Conservation (phyloP, 2,113 vertebrate genomes). For the Shinisaurus crocodilurus region DNA sequence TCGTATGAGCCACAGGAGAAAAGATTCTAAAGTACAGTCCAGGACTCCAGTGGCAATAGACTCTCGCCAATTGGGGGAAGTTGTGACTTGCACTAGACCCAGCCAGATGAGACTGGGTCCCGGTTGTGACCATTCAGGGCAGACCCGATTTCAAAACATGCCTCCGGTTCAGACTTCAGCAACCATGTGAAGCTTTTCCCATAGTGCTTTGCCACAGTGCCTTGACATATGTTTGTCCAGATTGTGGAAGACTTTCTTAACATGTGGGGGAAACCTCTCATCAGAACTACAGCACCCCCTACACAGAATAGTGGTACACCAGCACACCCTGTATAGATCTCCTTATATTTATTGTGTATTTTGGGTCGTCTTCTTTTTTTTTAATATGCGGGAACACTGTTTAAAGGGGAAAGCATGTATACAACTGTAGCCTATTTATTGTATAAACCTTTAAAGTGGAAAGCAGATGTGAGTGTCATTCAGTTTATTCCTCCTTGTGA, state of each 20-base stretch:
- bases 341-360: constrained; percentile 17
- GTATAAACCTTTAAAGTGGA: constrained; percentile 9
- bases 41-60: not conserved
- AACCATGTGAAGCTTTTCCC: not conserved
- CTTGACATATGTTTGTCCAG: not conserved
- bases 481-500: not conserved
- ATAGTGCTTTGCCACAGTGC: not conserved
- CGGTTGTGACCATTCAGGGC: not conserved
- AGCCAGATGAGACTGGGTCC: not conserved
- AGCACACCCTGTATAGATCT: not conserved
- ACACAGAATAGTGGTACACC: not conserved
- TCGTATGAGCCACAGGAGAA: not conserved
- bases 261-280: too few species aligned
- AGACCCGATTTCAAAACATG: not conserved
- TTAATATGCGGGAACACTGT: constrained; percentile 9
- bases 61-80: not conserved
- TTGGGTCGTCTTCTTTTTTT: not conserved
- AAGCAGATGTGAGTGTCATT: not conserved
- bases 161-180: not conserved
- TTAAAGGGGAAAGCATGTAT: not conserved
- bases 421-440: constrained; percentile 28
- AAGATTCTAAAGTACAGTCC: not conserved
- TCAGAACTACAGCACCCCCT: not conserved
- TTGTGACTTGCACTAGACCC: not conserved
- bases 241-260: not conserved